Percentiles rank a stretch among this genome's conserved stretches.
Evolutionary conservation across 64 coral and sea anemone genomes (phyloP).

Genomic region (Pachyseris speciosa): DNA sequence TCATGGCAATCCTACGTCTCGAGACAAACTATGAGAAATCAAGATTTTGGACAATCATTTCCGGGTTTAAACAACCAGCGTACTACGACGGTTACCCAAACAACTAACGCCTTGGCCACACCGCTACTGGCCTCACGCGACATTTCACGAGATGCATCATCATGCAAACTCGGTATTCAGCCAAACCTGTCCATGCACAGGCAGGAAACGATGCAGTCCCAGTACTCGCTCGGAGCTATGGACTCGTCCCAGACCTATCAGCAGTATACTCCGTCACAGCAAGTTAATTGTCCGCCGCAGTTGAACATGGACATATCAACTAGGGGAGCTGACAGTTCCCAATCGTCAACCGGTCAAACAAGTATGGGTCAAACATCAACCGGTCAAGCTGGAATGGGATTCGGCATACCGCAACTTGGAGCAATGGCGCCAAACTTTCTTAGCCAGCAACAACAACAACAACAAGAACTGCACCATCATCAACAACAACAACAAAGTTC

Average conservation of each 20-base stretch:
- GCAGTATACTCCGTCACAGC: background rate
- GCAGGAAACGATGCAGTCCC: background rate
- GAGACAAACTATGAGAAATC: background rate
- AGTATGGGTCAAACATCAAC: background rate
- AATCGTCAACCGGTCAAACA: background rate
- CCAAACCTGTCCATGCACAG: background rate
- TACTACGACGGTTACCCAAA: background rate
- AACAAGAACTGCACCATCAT: background rate
- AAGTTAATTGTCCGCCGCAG: background rate
- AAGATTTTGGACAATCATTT: background rate
- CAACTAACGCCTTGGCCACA: background rate
- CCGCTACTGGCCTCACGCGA: background rate
- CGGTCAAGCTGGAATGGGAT: background rate
- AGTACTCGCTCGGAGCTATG: background rate
- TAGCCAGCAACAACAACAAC: slow-evolving; percentile 16
- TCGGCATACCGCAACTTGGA: background rate
- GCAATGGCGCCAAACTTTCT: background rate
- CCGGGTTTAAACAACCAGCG: background rate
- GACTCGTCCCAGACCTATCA: slow-evolving; percentile 1
- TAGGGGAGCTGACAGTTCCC: background rate
- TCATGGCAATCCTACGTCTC: background rate
- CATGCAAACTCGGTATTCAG: background rate
- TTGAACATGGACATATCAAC: background rate
- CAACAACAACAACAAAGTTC: slow-evolving; percentile 5
- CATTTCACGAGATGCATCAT: background rate